Conservation (phyloP, 2,888 invertebrate species). For the Vesta saturnalis region DNA sequence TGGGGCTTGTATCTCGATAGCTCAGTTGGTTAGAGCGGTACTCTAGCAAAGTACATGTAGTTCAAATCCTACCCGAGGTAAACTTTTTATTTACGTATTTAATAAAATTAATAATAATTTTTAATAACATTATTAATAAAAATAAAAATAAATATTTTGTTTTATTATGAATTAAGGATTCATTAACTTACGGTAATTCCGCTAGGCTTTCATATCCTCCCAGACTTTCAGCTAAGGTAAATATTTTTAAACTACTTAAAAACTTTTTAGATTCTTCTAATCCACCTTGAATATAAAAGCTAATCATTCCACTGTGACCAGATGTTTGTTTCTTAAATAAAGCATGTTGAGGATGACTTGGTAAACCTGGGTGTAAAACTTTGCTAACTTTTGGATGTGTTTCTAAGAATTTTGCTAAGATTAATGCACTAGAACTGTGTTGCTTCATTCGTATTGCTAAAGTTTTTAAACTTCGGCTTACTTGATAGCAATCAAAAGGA, state of each 20-base stretch:
- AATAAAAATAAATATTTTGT: too few species aligned
- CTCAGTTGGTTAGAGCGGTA: too few species aligned
- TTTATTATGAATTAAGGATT: background rate
- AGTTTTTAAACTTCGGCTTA: slow-evolving; percentile 94
- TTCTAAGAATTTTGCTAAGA: slow-evolving; percentile 84
- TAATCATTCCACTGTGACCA: slow-evolving; percentile 93
- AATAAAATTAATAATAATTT: too few species aligned
- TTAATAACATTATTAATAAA: too few species aligned
- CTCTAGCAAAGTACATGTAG: too few species aligned
- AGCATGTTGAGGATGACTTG: slow-evolving; percentile 87
- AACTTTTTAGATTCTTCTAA: slow-evolving; percentile 78
- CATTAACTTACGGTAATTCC: slow-evolving; percentile 86
- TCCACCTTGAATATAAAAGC: slow-evolving; percentile 86
- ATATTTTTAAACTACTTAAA: slow-evolving; percentile 79
- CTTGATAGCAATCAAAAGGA: slow-evolving; percentile 95
- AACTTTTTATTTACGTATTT: too few species aligned
- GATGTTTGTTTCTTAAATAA: slow-evolving; percentile 81
- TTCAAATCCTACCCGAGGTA: too few species aligned
- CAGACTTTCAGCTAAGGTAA: slow-evolving; percentile 91
- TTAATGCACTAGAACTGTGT: slow-evolving; percentile 81
- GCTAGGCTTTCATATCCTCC: slow-evolving; percentile 96
- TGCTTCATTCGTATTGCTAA: slow-evolving; percentile 90
- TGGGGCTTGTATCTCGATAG: too few species aligned
- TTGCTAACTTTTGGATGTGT: slow-evolving; percentile 80
- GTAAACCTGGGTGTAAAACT: slow-evolving; percentile 87